These are phyloP conservation scores for Diabrotica balteata DNA, from an alignment of 2,888 invertebrate species.

Conservation along the genomic window DNA sequence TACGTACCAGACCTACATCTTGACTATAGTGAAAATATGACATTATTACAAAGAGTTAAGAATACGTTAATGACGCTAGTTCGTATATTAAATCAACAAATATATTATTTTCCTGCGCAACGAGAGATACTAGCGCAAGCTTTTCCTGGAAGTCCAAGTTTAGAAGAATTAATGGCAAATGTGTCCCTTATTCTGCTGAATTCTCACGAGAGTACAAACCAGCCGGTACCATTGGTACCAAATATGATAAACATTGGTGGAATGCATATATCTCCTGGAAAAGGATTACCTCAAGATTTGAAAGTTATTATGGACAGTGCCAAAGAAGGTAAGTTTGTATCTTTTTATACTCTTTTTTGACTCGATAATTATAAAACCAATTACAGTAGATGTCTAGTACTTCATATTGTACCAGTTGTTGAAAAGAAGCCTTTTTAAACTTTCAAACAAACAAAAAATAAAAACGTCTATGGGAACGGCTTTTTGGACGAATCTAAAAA, in stretches of 20 bases:
- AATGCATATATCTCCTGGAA: constrained; percentile 56
- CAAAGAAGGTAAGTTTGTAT: constrained; percentile 55
- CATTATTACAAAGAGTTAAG: constrained; percentile 63
- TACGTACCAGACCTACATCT: constrained; percentile 62
- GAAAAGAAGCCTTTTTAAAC: too few species aligned
- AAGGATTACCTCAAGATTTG: constrained; percentile 57
- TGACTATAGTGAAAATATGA: constrained; percentile 58
- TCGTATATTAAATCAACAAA: constrained; percentile 35
- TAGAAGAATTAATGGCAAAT: constrained; percentile 44
- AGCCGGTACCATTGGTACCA: constrained; percentile 63
- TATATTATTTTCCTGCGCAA: constrained; percentile 41
- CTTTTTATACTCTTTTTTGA: too few species aligned
- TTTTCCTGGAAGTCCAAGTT: constrained; percentile 46
- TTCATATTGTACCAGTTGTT: too few species aligned
- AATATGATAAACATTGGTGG: constrained; percentile 68
- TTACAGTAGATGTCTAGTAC: too few species aligned
- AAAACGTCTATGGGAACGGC: too few species aligned
- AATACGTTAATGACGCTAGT: constrained; percentile 57
- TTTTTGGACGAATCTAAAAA: too few species aligned
- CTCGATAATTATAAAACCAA: too few species aligned
- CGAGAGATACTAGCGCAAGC: constrained; percentile 46
- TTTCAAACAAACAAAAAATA: too few species aligned
- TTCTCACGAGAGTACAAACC: constrained; percentile 63
- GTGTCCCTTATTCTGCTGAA: constrained; percentile 49
- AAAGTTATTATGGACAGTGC: constrained; percentile 64